Evolutionary conservation across 2,888 invertebrate genomes (phyloP).

Genomic region (Coleophora flavipennella): DNA sequence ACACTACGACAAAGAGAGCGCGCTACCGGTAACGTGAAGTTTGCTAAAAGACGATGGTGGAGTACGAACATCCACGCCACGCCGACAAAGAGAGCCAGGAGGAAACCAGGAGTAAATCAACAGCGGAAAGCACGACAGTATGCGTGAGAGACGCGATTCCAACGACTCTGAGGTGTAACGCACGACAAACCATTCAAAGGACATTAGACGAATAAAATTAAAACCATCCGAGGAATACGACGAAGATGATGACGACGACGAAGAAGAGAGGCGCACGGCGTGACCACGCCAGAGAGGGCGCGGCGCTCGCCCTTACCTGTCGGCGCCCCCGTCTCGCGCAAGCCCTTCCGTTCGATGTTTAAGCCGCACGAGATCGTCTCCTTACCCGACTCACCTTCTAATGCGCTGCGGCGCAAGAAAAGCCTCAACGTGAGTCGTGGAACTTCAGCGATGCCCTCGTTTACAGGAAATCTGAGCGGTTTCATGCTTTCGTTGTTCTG

Average conservation of each 20-base stretch:
- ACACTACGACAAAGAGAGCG: constrained; percentile 44
- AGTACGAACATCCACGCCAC: constrained; percentile 21
- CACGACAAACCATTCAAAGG: constrained; percentile 41
- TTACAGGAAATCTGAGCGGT: constrained; percentile 70
- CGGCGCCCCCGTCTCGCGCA: constrained; percentile 77
- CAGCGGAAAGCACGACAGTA: constrained; percentile 41
- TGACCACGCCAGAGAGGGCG: constrained; percentile 33
- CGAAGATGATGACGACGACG: constrained; percentile 54
- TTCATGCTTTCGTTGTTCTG: constrained; percentile 80
- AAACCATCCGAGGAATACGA: constrained; percentile 84
- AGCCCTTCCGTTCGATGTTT: constrained; percentile 86
- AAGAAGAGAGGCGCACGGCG: too few species aligned
- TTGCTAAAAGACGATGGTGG: constrained; percentile 50
- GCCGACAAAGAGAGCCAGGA: constrained; percentile 43
- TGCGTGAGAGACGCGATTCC: constrained; percentile 38
- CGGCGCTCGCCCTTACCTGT: constrained; percentile 76
- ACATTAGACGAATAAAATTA: constrained; percentile 76
- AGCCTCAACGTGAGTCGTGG: constrained; percentile 57
- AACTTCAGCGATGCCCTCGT: constrained; percentile 73
- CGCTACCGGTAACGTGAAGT: constrained; percentile 43
- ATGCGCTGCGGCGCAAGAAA: constrained; percentile 50
- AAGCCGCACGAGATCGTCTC: constrained; percentile 78
- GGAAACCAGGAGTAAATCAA: constrained; percentile 39
- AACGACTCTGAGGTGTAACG: constrained; percentile 51
- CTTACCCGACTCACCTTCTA: constrained; percentile 76